Percentiles rank a stretch among this genome's conserved stretches.
Conservation (phyloP, 1,140 invertebrate species). For the Asbolus verrucosus region DNA sequence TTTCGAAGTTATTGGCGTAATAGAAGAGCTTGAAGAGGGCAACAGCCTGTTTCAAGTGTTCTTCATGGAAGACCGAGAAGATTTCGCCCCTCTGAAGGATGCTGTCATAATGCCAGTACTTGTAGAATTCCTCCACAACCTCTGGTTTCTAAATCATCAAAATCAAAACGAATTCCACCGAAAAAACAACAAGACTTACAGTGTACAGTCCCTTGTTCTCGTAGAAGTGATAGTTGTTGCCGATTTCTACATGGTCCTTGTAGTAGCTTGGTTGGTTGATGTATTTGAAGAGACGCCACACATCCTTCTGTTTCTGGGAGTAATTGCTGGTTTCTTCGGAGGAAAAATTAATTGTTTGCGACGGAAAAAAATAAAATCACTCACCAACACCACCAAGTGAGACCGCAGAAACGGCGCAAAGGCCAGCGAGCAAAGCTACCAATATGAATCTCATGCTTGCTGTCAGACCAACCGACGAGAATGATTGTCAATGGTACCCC, state of each 20-base stretch:
- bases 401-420: slow-evolving; percentile 27
- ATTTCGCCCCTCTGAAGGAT: slow-evolving; percentile 63
- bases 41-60: slow-evolving; percentile 70
- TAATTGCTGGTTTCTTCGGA: slow-evolving; percentile 51
- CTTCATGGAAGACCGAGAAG: slow-evolving; percentile 66
- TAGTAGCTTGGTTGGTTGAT: slow-evolving; percentile 69
- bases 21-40: slow-evolving; percentile 72
- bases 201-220: slow-evolving; percentile 67
- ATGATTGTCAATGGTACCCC: not conserved
- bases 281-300: slow-evolving; percentile 72
- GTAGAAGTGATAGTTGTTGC: slow-evolving; percentile 68
- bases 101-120: slow-evolving; percentile 67
- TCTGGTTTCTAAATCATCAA: slow-evolving; percentile 65
- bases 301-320: slow-evolving; percentile 69
- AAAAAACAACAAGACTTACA: slow-evolving; percentile 55
- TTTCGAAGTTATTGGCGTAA: slow-evolving; percentile 74
- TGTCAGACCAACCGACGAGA: slow-evolving; percentile 9
- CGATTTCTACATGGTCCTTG: slow-evolving; percentile 65
- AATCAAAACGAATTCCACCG: not conserved
- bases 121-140: slow-evolving; percentile 72
- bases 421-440: slow-evolving; percentile 18
- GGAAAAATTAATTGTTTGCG: not conserved
- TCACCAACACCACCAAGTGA: slow-evolving; percentile 3
- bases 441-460: slow-evolving; percentile 35
- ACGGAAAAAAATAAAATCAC: not conserved